Evolutionary conservation across 1,140 invertebrate genomes (phyloP), one percentile per base, ranked within the genome.

Genomic region (Dufourea novaeangliae): DNA sequence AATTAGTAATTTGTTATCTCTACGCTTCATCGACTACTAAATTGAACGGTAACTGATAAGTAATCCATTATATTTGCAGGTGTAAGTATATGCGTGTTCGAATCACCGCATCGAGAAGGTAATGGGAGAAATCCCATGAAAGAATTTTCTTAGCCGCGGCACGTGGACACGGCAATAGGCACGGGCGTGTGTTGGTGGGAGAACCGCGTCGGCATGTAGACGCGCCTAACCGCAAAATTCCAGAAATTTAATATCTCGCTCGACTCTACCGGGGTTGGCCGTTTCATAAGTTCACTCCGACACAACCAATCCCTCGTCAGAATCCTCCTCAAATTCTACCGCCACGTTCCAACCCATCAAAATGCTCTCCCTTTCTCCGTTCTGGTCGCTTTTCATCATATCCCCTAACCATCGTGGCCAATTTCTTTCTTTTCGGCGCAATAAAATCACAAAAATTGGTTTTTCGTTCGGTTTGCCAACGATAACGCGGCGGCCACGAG

Each of bases 231-330:
- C 91, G 88, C 91, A 90, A 92, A 92, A 93, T 93, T 92, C 89
- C 88, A 93, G 91, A 93, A 92, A 93, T 93, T 93, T 92, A 93
- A 93, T 92, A 93, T 91, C 90, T 88, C 87, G 85, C 86, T 78
- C 77, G 81, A 66, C 78, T 80, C 79, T 78, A 67, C 69, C 82
- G 69, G 70, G 82, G 83, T 81, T 81, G 83, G 82, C 79, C 87
- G 88, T 92, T 91, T 91, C 90, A 91, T 92, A 91, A 92, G 88
- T 91, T 91, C 87, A 86, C 87, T 89, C 73, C 86, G 73, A 85
- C 82, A 74, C 83, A 84, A 57, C 84, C 86, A 86, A 86, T 86
- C 85, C 88, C 84, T 76, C 82, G 61, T 57, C 83, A 72, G 82
- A 72, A 84, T 84, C 77, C 82, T 85, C 73, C 74, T 76, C 73